phyloP scores from a whole-genome alignment of 2,113 vertebrate species.

The Halichoerus grypus region DNA sequence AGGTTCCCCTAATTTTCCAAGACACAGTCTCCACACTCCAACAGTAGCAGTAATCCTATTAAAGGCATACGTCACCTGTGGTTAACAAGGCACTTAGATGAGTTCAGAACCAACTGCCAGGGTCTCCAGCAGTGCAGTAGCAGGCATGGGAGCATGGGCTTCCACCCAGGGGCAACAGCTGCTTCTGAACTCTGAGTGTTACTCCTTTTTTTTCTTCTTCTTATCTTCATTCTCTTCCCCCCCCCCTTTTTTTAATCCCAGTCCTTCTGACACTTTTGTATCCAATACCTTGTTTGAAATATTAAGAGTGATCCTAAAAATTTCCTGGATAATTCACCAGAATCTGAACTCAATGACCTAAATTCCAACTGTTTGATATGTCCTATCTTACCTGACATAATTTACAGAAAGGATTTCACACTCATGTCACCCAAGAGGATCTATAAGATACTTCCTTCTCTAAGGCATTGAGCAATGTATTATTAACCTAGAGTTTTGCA shows the following conservation, averaged over 20 bases:
- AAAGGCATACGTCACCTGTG: not conserved
- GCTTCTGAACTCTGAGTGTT: not conserved
- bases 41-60: not conserved
- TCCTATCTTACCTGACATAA: not conserved
- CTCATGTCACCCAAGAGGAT: not conserved
- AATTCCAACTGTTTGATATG: not conserved
- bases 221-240: not conserved
- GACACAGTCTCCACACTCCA: not conserved
- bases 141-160: not conserved
- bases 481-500: not conserved
- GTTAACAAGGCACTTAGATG: not conserved
- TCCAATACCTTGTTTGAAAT: not conserved
- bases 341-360: not conserved
- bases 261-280: not conserved
- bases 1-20: not conserved
- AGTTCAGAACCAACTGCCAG: not conserved
- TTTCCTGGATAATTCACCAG: not conserved
- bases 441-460: not conserved
- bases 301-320: not conserved
- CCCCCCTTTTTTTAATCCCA: not conserved
- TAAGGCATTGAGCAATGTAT: not conserved
- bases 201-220: not conserved
- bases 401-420: not conserved
- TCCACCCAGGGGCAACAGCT: not conserved
- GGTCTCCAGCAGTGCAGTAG: too few relatives aligned